phyloP scores from a whole-genome alignment of 2,113 vertebrate genomes.

The Heptranchias perlo region DNA sequence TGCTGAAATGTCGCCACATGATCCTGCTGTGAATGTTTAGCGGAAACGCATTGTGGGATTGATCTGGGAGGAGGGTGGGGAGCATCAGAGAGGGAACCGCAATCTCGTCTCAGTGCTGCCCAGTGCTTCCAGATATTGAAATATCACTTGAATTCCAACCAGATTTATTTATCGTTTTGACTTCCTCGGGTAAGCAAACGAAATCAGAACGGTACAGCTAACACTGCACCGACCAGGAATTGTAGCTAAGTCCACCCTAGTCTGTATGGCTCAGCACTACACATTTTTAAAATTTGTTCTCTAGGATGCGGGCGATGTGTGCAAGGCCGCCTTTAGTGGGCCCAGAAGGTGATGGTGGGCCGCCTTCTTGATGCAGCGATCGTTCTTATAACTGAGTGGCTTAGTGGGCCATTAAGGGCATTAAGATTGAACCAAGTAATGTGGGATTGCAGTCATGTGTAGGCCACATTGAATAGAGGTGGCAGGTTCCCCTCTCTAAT shows the following conservation, averaged over 20 bases:
- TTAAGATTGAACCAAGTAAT: background rate
- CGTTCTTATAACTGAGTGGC: background rate
- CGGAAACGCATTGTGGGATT: background rate
- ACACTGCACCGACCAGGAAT: background rate
- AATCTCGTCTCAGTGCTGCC: too few relatives aligned
- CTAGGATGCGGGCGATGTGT: background rate
- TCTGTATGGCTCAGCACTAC: background rate
- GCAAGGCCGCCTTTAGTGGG: background rate
- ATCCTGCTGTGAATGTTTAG: background rate
- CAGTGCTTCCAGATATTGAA: background rate
- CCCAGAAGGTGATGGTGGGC: background rate
- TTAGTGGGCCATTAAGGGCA: background rate
- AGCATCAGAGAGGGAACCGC: background rate
- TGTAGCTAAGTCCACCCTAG: background rate
- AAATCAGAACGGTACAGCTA: background rate
- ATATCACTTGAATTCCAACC: background rate
- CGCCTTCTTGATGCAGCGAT: background rate
- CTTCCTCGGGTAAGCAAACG: background rate
- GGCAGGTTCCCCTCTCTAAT: background rate
- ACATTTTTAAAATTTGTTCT: background rate
- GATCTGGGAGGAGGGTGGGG: background rate
- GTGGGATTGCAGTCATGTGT: background rate
- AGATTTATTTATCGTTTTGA: background rate
- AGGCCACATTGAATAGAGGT: background rate
- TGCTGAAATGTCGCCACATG: background rate